Conservation (phyloP, 2,797 vertebrate species). For the Phoxinus dragarum region DNA sequence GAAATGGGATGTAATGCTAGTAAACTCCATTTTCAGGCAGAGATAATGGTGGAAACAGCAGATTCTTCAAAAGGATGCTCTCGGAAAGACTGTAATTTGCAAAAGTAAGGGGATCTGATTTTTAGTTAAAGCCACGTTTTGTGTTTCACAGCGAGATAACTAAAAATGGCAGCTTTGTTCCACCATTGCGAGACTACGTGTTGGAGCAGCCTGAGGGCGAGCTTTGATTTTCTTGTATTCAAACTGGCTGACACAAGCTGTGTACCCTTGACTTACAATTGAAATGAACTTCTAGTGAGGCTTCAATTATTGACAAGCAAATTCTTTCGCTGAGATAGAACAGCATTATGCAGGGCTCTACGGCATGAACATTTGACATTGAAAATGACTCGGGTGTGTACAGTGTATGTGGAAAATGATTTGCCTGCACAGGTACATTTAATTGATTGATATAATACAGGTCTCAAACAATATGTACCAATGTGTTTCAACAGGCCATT, state of each 20-base stretch:
- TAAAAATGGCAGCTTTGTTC: not conserved
- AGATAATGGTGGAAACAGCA: not conserved
- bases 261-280: not conserved
- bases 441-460: not conserved
- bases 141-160: not conserved
- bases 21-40: not conserved
- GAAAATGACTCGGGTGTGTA: not conserved
- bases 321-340: not conserved
- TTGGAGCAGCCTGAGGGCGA: constrained; percentile 22
- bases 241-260: constrained; percentile 42
- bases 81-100: not conserved
- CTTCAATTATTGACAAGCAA: not conserved
- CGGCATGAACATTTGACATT: not conserved
- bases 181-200: constrained; percentile 1
- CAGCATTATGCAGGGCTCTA: not conserved
- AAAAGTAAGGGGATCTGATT: not conserved
- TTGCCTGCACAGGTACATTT: not conserved
- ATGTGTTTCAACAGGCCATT: not conserved
- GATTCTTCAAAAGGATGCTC: not conserved
- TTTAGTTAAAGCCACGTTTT: not conserved
- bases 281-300: not conserved
- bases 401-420: not conserved
- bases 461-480: not conserved
- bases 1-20: not conserved
- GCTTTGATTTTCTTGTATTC: constrained; percentile 44